Evolutionary conservation across 2,888 invertebrate genomes (phyloP).

Genomic region (Brachynemurus nebulosus): DNA sequence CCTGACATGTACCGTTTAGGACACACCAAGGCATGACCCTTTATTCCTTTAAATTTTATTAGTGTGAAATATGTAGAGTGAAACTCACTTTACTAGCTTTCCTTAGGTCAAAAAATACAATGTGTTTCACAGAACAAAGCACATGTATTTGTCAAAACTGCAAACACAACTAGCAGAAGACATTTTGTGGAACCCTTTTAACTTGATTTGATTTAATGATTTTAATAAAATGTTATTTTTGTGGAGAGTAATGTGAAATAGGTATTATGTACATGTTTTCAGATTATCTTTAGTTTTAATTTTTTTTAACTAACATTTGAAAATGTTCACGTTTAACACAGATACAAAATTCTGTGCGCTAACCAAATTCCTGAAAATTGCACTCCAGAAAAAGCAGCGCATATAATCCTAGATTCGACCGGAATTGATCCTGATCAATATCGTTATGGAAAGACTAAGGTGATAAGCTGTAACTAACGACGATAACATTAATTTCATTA

Average conservation of each 20-base stretch:
- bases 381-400: conserved; percentile 63
- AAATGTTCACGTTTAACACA: conserved; percentile 39
- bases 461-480: too few relatives aligned
- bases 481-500: too few relatives aligned
- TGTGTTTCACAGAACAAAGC: too few relatives aligned
- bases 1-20: conserved; percentile 91
- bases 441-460: conserved; percentile 93
- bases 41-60: too few relatives aligned
- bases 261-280: not conserved
- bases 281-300: not conserved
- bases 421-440: conserved; percentile 86
- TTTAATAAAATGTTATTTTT: not conserved
- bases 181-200: too few relatives aligned
- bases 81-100: too few relatives aligned
- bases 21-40: conserved; percentile 89
- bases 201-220: too few relatives aligned
- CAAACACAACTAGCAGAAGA: too few relatives aligned
- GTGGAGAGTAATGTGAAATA: not conserved
- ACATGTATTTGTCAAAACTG: too few relatives aligned
- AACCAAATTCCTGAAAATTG: conserved; percentile 62
- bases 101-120: too few relatives aligned
- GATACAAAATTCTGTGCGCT: conserved; percentile 99
- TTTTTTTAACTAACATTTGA: not conserved
- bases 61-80: too few relatives aligned
- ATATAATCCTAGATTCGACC: conserved; percentile 67